These are phyloP conservation scores for Acrocephalus kingi DNA, from an alignment of 2,113 vertebrate species.

Conservation along the genomic window DNA sequence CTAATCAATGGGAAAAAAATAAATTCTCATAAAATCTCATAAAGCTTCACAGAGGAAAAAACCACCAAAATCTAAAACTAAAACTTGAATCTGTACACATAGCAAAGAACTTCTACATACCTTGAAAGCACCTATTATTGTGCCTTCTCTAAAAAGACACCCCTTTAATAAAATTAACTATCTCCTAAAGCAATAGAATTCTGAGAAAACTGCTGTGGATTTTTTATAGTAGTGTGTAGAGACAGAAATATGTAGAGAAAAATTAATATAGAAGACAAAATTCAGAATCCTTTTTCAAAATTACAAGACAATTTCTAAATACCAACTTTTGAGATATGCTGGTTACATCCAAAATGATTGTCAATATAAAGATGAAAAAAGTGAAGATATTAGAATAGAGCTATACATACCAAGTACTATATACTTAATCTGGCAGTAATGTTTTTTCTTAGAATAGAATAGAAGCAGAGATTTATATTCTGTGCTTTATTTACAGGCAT, in stretches of 20 bases:
- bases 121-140: neutral
- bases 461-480: neutral
- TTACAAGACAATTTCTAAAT: neutral
- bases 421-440: neutral
- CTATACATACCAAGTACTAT: neutral
- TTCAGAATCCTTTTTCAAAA: neutral
- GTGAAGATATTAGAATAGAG: neutral
- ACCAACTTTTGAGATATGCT: neutral
- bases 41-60: neutral
- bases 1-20: neutral
- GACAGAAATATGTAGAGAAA: neutral
- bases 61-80: fast-evolving
- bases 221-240: neutral
- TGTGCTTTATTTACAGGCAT: neutral
- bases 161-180: neutral
- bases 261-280: neutral
- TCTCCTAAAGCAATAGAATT: neutral
- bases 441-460: neutral
- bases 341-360: neutral
- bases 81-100: neutral
- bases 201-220: neutral
- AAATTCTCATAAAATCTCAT: neutral
- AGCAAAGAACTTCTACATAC: neutral
- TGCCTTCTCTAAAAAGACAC: neutral
- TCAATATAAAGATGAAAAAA: neutral